Base-by-base conservation (phyloP, 2,888 invertebrate genomes). In the Caenorhabditis becei region DNA sequence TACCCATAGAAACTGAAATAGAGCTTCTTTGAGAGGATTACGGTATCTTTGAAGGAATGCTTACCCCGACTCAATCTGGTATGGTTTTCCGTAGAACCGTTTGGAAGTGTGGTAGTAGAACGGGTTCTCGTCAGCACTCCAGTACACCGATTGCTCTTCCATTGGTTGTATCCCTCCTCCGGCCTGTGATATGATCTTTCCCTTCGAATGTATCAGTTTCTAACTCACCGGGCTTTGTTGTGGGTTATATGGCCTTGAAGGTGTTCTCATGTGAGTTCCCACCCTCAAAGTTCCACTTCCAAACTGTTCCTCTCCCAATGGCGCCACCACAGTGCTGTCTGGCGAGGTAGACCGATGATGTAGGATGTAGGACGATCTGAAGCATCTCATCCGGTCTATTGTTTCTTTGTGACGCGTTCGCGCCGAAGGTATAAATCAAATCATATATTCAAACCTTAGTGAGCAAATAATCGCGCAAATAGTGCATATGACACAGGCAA, bases 101-200 rank as follows among this genome's bases (percentile, higher is more conserved):
- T 88, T 89, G 7, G 90, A 87, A 24, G 90, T 86, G 69, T 90
- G 89, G 72, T 90, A 90, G 80, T 89, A 89, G 75, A 88, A 89
- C 37, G 90, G 90, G 75, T 90, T 90, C 72, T 90, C 90, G 69
- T 91, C 91, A 11, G 90, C 90, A 26, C 88, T 88, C 90, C 90
- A 90, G 67, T 91, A 91, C 20, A 90, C 85, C 8, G 89, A 88
- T 62, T 90, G 90, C 63, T 90, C 90, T 75, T 90, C 90, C 83
- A 90, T 87, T 23, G 88, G 87, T 28, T 86, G 88, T 2, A 90
- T 51, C 59, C 51, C 75, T 75, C 75, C 75, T 67, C 81, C 81
- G 49, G 61, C 67, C 62, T 59, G n/a, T 11, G 5, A 32, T 7
- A 4, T 32, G 32, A 41, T 32, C 32, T 32, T 7, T 7, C 32